phyloP scores from a whole-genome alignment of 35 echinoderm and acorn worm species.

The Hemicentrotus pulcherrimus region DNA sequence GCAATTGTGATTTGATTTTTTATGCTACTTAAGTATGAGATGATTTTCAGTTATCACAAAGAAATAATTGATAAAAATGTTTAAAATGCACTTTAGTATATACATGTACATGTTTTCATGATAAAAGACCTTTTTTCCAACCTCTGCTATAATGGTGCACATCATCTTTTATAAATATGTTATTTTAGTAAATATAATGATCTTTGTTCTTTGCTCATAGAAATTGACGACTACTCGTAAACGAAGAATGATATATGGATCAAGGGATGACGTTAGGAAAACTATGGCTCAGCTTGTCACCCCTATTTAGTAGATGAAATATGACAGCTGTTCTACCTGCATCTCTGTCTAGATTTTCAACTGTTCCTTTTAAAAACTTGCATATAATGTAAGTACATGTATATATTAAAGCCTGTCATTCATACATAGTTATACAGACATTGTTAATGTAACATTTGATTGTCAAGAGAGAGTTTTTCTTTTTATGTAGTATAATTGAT shows the following conservation, averaged over 20 bases:
- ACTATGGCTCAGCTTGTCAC: background rate
- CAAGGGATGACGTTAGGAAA: constrained; percentile 1
- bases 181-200: background rate
- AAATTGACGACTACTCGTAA: constrained; percentile 23
- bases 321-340: background rate
- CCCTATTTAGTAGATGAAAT: background rate
- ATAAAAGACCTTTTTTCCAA: too few species aligned
- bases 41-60: too few species aligned
- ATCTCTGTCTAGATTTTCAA: background rate
- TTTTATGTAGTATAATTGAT: too few species aligned
- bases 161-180: too few species aligned
- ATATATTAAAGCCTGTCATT: background rate
- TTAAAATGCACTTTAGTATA: too few species aligned
- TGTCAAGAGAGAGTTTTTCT: background rate
- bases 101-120: too few species aligned
- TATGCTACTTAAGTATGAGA: too few species aligned
- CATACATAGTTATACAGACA: background rate
- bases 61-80: too few species aligned
- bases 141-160: too few species aligned
- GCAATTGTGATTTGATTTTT: too few species aligned
- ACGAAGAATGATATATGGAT: constrained; percentile 44
- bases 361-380: background rate
- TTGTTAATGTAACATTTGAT: background rate
- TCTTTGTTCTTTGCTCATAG: background rate
- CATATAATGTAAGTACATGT: background rate